Evolutionary conservation across 30 jellyfish, hydroid and myxozoan genomes (phyloP).

Genomic region (Catostylus mosaicus): DNA sequence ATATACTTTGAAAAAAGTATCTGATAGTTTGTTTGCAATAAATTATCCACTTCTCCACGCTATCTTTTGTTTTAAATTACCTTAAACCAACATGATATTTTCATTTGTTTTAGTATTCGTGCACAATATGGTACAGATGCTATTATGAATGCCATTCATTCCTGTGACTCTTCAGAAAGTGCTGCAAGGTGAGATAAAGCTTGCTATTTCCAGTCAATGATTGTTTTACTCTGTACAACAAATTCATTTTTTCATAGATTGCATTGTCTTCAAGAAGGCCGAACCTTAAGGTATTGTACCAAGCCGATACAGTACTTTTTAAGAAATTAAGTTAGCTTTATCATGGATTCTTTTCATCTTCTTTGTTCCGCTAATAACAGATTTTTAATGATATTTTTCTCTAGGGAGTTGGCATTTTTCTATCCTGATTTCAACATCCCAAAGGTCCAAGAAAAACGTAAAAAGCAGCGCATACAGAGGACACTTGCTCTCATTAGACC

Average conservation of each 20-base stretch:
- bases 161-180: slow-evolving; percentile 90
- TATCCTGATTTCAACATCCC: slow-evolving; percentile 90
- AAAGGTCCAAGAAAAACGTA: slow-evolving; percentile 69
- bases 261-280: too few relatives aligned
- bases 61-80: too few relatives aligned
- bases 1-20: too few relatives aligned
- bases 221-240: too few relatives aligned
- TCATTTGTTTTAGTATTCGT: slow-evolving; percentile 69
- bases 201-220: too few relatives aligned
- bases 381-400: not conserved
- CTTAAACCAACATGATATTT: not conserved
- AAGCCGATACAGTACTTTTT: too few relatives aligned
- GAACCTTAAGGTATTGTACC: too few relatives aligned
- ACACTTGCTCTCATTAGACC: slow-evolving; percentile 96
- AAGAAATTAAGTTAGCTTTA: too few relatives aligned
- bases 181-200: slow-evolving; percentile 80
- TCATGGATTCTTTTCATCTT: too few relatives aligned
- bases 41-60: too few relatives aligned
- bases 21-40: too few relatives aligned
- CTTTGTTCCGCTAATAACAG: not conserved
- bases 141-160: slow-evolving; percentile 87
- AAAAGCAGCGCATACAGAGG: slow-evolving; percentile 78
- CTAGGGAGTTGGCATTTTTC: slow-evolving; percentile 91
- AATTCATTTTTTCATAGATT: too few relatives aligned
- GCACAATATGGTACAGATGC: slow-evolving; percentile 96